Conservation (phyloP, 1,140 invertebrate genomes). For the Sminthurinus signatus region DNA sequence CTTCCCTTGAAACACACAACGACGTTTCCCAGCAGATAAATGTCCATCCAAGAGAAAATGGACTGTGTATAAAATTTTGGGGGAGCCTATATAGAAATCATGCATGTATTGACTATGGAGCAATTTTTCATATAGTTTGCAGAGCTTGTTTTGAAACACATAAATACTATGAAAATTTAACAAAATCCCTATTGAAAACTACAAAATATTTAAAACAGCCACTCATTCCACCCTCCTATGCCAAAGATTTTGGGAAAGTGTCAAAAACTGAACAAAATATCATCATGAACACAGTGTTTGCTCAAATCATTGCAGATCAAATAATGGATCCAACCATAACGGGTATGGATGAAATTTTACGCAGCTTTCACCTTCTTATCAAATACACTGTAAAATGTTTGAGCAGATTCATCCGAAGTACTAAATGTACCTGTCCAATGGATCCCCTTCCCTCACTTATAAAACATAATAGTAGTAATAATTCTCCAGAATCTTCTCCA, state of each 20-base stretch:
- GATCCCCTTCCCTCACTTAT: no score
- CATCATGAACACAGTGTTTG: not conserved
- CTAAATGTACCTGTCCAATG: not conserved
- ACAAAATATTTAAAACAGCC: not conserved
- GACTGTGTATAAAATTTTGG: not conserved
- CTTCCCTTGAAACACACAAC: not conserved
- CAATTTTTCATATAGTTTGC: not conserved
- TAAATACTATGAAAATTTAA: not conserved
- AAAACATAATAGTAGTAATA: no score
- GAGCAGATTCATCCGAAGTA: not conserved
- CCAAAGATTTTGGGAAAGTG: not conserved
- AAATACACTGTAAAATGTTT: not conserved
- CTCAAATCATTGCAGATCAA: not conserved
- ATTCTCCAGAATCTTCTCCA: not conserved
- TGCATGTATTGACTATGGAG: not conserved
- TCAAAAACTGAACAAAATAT: not conserved
- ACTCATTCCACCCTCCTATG: not conserved
- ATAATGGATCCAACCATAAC: not conserved
- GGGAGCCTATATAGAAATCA: not conserved
- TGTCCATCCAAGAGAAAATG: not conserved
- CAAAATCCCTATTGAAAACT: not conserved
- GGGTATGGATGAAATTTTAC: conserved; percentile 2
- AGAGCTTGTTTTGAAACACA: not conserved
- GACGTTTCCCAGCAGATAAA: not conserved
- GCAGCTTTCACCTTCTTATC: not conserved